phyloP scores from a whole-genome alignment of 2,888 invertebrate genomes.

The Plagiodera versicolora region DNA sequence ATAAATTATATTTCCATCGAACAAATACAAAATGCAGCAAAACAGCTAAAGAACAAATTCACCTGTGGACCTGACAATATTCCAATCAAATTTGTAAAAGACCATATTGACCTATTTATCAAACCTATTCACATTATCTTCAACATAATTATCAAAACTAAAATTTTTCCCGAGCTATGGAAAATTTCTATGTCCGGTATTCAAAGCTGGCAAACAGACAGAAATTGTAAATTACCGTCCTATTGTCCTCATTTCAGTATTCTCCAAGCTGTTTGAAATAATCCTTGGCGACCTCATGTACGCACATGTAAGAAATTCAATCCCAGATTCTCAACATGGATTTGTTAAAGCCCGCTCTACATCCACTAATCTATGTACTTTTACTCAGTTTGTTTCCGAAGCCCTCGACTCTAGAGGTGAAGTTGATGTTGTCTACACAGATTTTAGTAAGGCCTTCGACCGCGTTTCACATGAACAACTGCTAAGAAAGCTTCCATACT shows the following conservation, averaged over 20 bases:
- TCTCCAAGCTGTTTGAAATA: conserved; percentile 3
- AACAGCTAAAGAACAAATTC: background rate
- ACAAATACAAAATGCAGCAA: background rate
- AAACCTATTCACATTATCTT: conserved; percentile 3
- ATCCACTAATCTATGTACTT: background rate
- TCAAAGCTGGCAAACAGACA: background rate
- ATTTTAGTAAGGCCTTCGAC: no score
- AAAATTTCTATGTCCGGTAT: background rate
- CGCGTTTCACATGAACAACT: no score
- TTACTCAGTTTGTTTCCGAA: conserved; percentile 1
- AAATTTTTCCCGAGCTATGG: background rate
- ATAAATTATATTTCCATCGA: background rate
- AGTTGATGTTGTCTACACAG: no score
- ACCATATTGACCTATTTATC: background rate
- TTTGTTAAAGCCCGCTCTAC: background rate
- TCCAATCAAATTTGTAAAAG: no score
- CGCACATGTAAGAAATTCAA: background rate
- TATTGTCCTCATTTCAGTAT: background rate
- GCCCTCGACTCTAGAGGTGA: background rate
- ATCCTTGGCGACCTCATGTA: background rate
- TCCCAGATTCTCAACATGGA: background rate
- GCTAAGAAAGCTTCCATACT: no score
- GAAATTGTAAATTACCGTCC: background rate
- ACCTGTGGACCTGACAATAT: no score
- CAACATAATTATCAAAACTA: background rate